These are phyloP conservation scores for Tiaroga cobitis DNA, from an alignment of 2,797 vertebrate genomes.

Conservation along the genomic window DNA sequence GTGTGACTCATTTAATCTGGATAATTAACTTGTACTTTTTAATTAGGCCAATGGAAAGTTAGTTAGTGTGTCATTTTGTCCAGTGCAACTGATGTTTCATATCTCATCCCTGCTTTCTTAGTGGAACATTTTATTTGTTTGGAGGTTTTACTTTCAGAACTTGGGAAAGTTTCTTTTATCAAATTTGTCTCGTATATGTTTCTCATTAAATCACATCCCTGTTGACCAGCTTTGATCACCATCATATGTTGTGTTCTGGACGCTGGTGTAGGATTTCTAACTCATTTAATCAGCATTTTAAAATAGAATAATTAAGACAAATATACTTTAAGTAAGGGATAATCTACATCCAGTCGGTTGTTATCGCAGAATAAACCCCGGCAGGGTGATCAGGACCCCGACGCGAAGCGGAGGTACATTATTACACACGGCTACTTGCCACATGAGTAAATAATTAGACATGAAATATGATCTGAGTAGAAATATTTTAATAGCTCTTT, in stretches of 20 bases:
- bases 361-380: no score
- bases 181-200: background rate
- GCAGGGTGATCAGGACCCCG: no score
- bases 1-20: conserved; percentile 41
- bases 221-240: background rate
- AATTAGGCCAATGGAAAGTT: conserved; percentile 38
- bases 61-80: background rate
- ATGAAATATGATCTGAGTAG: no score
- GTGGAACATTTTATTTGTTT: background rate
- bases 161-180: background rate
- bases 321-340: no score
- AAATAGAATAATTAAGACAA: no score
- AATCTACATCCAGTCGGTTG: no score
- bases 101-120: background rate
- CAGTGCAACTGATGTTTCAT: conserved; percentile 9
- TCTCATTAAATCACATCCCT: background rate
- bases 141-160: background rate
- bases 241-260: background rate
- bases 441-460: no score
- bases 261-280: background rate
- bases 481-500: no score
- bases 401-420: no score
- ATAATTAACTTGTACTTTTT: conserved; percentile 47
- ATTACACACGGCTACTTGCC: no score
- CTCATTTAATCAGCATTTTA: background rate